Evolutionary conservation across 2,797 vertebrate genomes (phyloP).

Genomic region (Leuciscus waleckii): DNA sequence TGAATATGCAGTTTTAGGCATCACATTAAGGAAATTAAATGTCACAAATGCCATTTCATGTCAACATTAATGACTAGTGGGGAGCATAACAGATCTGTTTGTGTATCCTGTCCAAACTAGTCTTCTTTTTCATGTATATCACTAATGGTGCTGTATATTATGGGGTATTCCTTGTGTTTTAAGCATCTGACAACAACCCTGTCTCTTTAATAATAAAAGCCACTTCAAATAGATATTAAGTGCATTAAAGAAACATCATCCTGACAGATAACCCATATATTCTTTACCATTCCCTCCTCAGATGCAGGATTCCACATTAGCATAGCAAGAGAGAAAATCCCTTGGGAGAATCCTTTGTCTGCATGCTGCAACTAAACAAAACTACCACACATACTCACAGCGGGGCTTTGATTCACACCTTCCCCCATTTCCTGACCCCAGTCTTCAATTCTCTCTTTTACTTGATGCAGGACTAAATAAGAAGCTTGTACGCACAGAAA

Average conservation of each 20-base stretch:
- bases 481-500: constrained; percentile 4
- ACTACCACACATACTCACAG: constrained; percentile 40
- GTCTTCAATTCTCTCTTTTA: constrained; percentile 37
- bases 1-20: background rate
- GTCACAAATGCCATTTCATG: background rate
- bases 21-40: background rate
- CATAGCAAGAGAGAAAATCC: constrained; percentile 60
- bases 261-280: constrained; percentile 31
- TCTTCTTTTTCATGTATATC: background rate
- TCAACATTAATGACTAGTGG: background rate
- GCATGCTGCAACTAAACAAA: constrained; percentile 59
- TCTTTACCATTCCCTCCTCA: constrained; percentile 19
- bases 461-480: constrained; percentile 42
- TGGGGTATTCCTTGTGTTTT: background rate
- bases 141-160: background rate
- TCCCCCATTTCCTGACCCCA: constrained; percentile 57
- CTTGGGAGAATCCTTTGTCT: constrained; percentile 65
- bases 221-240: constrained; percentile 34
- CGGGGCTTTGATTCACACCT: constrained; percentile 40
- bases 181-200: constrained; percentile 11
- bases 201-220: constrained; percentile 33
- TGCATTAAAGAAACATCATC: constrained; percentile 38
- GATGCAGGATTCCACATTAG: constrained; percentile 52
- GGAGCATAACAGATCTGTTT: background rate
- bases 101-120: background rate